These are phyloP conservation scores for Turritopsis rubra DNA, from an alignment of 30 jellyfish, hydroid and myxozoan genomes.

Conservation along the genomic window DNA sequence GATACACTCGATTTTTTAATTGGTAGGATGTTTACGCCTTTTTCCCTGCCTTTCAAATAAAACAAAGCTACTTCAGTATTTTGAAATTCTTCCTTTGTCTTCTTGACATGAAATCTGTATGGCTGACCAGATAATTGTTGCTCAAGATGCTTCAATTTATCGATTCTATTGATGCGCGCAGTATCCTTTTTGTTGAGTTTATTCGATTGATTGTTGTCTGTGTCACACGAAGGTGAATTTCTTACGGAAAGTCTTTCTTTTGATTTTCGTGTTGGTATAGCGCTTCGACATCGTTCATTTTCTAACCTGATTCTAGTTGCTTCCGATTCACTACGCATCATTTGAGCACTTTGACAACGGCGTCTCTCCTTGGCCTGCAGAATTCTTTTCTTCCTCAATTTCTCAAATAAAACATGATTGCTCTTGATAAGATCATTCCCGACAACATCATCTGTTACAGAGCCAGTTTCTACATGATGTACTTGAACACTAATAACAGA, in stretches of 20 bases:
- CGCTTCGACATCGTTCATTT: not conserved
- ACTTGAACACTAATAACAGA: not conserved
- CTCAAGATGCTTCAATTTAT: not conserved
- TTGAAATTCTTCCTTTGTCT: not conserved
- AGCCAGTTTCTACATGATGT: not conserved
- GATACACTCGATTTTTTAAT: not conserved
- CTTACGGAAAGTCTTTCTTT: not conserved
- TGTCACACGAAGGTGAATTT: not conserved
- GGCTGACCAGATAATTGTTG: slow-evolving; percentile 5
- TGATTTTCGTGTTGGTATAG: not conserved
- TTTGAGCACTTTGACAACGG: not conserved
- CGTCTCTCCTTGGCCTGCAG: not conserved
- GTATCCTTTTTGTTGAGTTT: not conserved
- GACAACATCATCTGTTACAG: not conserved
- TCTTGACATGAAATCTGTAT: slow-evolving; percentile 5
- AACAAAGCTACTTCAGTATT: not conserved
- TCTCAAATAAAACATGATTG: not conserved
- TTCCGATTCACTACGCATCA: not conserved
- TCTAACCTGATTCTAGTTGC: not conserved
- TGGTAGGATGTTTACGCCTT: not conserved
- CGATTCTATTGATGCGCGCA: not conserved
- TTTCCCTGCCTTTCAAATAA: not conserved
- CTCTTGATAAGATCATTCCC: not conserved
- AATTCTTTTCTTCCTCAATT: not conserved
- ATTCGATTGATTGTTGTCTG: not conserved